phyloP scores from a whole-genome alignment of 2,888 invertebrate species.

The Scaeva pyrastri region DNA sequence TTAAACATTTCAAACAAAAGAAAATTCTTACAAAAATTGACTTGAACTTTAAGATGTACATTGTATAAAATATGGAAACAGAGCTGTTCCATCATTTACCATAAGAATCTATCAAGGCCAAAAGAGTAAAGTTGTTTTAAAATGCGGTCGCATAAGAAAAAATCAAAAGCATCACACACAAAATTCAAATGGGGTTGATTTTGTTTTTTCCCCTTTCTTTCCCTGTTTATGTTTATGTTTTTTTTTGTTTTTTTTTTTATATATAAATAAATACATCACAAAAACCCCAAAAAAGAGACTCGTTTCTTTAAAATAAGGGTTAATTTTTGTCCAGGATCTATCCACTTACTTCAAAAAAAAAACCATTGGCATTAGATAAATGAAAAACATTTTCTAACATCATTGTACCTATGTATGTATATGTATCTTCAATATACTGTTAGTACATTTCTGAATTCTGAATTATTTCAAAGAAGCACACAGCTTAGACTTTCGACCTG shows the following conservation, averaged over 20 bases:
- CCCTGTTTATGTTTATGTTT: too few relatives aligned
- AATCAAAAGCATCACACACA: slow-evolving; percentile 59
- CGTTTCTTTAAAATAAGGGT: slow-evolving; percentile 73
- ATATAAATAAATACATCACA: slow-evolving; percentile 46
- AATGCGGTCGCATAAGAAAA: neutral
- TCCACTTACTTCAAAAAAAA: neutral
- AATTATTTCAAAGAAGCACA: neutral
- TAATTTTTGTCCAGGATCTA: slow-evolving; percentile 50
- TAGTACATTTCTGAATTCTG: slow-evolving; percentile 8
- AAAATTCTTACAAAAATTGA: too few relatives aligned
- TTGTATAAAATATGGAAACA: too few relatives aligned
- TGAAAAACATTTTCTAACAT: slow-evolving; percentile 34
- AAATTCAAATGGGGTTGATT: slow-evolving; percentile 64
- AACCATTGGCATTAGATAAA: slow-evolving; percentile 2
- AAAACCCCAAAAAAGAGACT: slow-evolving; percentile 52
- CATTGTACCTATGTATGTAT: too few relatives aligned
- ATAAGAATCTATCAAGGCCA: neutral
- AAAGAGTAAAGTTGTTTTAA: neutral
- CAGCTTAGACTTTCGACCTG: slow-evolving; percentile 48
- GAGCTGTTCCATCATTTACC: neutral
- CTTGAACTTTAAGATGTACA: too few relatives aligned
- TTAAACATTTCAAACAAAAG: too few relatives aligned
- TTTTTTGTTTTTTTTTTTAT: slow-evolving; percentile 26
- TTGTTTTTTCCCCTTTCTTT: slow-evolving; percentile 26
- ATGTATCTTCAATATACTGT: too few relatives aligned